Base-by-base conservation (phyloP, 2,113 vertebrate genomes). In the Craseonycteris thonglongyai region DNA sequence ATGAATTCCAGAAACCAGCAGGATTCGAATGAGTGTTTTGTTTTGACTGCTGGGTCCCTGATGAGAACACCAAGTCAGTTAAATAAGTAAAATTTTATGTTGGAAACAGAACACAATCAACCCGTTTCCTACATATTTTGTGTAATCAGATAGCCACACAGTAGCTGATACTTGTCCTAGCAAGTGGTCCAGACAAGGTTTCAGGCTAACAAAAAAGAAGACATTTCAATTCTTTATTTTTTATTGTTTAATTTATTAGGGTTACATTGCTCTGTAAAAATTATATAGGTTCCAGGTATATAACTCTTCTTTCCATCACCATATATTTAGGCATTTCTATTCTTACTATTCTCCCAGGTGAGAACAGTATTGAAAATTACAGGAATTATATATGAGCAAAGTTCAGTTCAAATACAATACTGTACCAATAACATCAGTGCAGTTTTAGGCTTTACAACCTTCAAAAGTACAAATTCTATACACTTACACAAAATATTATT, bases 1-100 rank as follows among this genome's bases (percentile, higher is more conserved):
- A 75, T 93, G 87, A 92, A 90, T 95, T 96, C 76, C 90, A 81
- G 88, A 76, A 97, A 90, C n/a, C 90, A 96, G 94, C 76, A 93
- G 90, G 95, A 88, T 80, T 96, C 95, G 90, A 35, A 84, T 95
- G 71, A 92, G 40, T 72, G 80, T 95, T 96, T 87, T 95, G 54
- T 96, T 93, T 87, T 93, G 75, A 93, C 88, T 95, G 65, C 88
- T 95, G 95, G 14, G 88, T 84, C 87, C 80, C 95, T 95, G 81
- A 80, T 87, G 91, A 87, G 92, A 96, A 93, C 76, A 95, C 56
- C 58, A 94, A 93, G 84, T 93, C 83, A 83, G 76, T 0, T 88
- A 71, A 93, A 95, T 80, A 95, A 87, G 69, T 95, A 87, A 87
- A 93, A 80, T 80, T 95, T 80, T 90, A 93, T 65, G 35, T 84